These are phyloP conservation scores for Metallyticus violacea DNA, from an alignment of 2,888 invertebrate genomes.

Conservation along the genomic window DNA sequence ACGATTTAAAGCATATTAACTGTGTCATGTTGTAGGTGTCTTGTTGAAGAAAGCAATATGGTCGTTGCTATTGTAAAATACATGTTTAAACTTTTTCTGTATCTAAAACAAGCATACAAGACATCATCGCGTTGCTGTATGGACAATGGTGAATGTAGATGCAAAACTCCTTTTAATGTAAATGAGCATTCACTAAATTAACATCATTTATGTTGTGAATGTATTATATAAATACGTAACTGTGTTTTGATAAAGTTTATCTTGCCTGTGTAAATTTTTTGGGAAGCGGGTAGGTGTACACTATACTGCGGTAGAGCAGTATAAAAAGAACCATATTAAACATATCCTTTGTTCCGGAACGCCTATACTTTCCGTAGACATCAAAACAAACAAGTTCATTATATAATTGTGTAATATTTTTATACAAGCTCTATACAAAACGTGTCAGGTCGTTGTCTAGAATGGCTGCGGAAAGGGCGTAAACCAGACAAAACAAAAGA, in stretches of 20 bases:
- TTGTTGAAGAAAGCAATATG: conserved; percentile 14
- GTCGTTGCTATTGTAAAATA: conserved; percentile 2
- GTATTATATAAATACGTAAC: conserved; percentile 1
- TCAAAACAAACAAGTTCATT: conserved; percentile 21
- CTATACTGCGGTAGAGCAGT: conserved; percentile 20
- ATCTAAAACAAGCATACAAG: background rate
- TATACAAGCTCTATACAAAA: conserved; percentile 31
- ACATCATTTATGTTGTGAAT: conserved; percentile 16
- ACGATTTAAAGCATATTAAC: background rate
- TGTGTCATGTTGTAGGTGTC: background rate
- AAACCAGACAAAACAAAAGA: conserved; percentile 13
- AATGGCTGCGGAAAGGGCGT: conserved; percentile 35
- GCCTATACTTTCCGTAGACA: conserved; percentile 35
- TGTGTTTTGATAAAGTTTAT: conserved; percentile 20
- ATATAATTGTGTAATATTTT: conserved; percentile 34
- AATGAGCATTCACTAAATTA: conserved; percentile 14
- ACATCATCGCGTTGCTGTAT: conserved; percentile 19
- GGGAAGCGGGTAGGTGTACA: conserved; percentile 11
- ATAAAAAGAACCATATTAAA: conserved; percentile 33
- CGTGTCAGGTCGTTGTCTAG: conserved; percentile 36
- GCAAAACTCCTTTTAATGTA: conserved; percentile 23
- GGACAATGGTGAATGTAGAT: conserved; percentile 16
- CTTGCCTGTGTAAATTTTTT: conserved; percentile 22
- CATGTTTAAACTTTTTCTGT: background rate
- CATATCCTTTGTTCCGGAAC: conserved; percentile 33